Percentiles rank a stretch among this genome's conserved stretches.
Conservation (phyloP, 2,797 vertebrate genomes). For the Gouania willdenowi region DNA sequence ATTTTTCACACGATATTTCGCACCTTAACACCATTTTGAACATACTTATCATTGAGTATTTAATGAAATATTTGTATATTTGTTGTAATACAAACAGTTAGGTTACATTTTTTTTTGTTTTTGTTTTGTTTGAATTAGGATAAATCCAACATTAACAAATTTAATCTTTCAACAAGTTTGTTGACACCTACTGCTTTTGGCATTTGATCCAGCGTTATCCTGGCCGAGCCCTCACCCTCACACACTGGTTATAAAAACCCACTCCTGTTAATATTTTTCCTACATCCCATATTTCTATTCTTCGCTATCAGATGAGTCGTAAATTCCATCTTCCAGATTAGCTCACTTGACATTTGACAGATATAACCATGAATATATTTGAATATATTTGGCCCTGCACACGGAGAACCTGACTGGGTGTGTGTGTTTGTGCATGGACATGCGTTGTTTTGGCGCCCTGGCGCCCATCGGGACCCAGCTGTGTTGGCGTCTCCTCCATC, state of each 20-base stretch:
- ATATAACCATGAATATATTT: slow-evolving; percentile 60
- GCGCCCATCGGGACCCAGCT: slow-evolving; percentile 62
- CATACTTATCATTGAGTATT: no score
- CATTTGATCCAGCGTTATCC: slow-evolving; percentile 2
- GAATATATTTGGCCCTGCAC: slow-evolving; percentile 36
- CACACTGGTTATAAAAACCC: slow-evolving; percentile 15
- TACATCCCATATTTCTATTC: slow-evolving; percentile 11
- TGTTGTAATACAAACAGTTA: no score
- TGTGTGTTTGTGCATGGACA: slow-evolving; percentile 11
- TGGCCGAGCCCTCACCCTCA: neutral
- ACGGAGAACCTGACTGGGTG: slow-evolving; percentile 6
- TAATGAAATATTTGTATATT: no score
- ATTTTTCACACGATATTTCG: no score
- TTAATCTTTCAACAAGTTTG: no score
- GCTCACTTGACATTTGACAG: slow-evolving; percentile 62
- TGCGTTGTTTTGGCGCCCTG: slow-evolving; percentile 22
- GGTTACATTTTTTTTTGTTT: no score
- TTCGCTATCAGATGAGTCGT: slow-evolving; percentile 18
- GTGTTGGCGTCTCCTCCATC: slow-evolving; percentile 54
- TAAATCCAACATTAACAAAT: no score
- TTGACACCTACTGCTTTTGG: no score
- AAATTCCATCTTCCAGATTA: slow-evolving; percentile 44
- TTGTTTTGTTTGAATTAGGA: no score
- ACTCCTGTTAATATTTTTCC: slow-evolving; percentile 19
- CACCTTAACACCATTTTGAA: no score